phyloP scores from a whole-genome alignment of 2,888 invertebrate species.

The Orthosia incerta region DNA sequence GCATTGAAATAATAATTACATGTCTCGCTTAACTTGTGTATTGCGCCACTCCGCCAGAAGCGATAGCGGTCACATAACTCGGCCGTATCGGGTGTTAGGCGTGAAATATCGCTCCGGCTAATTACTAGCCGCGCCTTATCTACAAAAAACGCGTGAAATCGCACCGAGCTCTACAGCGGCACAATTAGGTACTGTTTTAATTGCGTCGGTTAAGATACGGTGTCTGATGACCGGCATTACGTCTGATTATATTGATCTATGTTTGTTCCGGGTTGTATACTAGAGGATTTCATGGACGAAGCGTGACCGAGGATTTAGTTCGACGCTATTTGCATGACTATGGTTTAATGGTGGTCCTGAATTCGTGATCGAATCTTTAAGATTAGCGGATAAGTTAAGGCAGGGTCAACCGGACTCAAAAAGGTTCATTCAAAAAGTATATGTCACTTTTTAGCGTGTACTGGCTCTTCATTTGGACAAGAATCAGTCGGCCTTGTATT shows the following conservation, averaged over 20 bases:
- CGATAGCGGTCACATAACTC: slow-evolving; percentile 71
- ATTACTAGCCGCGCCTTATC: slow-evolving; percentile 68
- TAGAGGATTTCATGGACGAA: not conserved
- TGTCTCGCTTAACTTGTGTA: not conserved
- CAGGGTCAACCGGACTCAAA: too few relatives aligned
- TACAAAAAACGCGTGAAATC: slow-evolving; percentile 58
- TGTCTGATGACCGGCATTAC: slow-evolving; percentile 29
- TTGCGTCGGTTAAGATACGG: slow-evolving; percentile 45
- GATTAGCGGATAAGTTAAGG: not conserved
- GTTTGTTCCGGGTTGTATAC: slow-evolving; percentile 19
- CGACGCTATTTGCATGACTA: slow-evolving; percentile 1
- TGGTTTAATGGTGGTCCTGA: not conserved
- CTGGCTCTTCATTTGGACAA: not conserved
- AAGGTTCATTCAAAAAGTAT: too few relatives aligned
- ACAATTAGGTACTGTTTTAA: slow-evolving; percentile 58
- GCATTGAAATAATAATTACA: too few relatives aligned
- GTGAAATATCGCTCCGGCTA: slow-evolving; percentile 68
- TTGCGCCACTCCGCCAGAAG: slow-evolving; percentile 27
- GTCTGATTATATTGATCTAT: slow-evolving; percentile 25
- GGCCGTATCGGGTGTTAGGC: slow-evolving; percentile 66
- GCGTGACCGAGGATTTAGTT: not conserved
- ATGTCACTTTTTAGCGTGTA: not conserved
- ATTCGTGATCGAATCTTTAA: not conserved
- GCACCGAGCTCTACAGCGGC: slow-evolving; percentile 24
- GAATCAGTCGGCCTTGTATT: too few relatives aligned